A percentile compares a stretch with the other conserved stretches of the same genome.
These are phyloP conservation scores for Vireo griseus DNA, from an alignment of 2,797 vertebrate genomes.

Conservation along the genomic window DNA sequence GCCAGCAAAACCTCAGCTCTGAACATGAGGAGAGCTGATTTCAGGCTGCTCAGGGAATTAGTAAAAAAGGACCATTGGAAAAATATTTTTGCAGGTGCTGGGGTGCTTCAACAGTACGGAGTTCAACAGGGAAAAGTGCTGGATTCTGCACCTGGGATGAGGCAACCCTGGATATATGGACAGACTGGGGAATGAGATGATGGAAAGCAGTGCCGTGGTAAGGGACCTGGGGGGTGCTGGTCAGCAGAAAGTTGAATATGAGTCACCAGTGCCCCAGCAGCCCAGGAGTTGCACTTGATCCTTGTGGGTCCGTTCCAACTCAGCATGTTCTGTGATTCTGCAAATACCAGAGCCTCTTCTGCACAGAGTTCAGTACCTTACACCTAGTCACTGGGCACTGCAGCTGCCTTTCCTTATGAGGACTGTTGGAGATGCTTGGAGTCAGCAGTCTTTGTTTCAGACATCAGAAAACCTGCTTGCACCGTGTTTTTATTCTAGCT, in stretches of 20 bases:
- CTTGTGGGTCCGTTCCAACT: neutral
- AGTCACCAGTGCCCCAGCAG: neutral
- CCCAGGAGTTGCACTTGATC: neutral
- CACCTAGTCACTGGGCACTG: neutral
- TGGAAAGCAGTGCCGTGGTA: neutral
- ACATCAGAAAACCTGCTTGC: neutral
- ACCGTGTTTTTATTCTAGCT: neutral
- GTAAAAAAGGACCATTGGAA: neutral
- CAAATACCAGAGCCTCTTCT: neutral
- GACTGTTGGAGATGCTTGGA: neutral
- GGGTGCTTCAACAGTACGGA: fast-evolving
- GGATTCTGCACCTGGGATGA: neutral
- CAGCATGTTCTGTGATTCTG: neutral
- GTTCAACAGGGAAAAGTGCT: fast-evolving
- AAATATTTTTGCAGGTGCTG: neutral
- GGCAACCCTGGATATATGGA: fast-evolving
- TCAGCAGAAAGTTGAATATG: neutral
- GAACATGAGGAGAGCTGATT: neutral
- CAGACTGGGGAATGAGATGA: neutral
- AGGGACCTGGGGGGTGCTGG: neutral
- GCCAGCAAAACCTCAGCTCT: neutral
- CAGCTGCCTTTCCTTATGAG: neutral
- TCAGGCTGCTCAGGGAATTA: neutral
- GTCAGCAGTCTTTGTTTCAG: neutral
- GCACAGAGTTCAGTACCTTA: neutral